These are phyloP conservation scores for Epirrhoe alternata DNA, from an alignment of 2,888 invertebrate species.

Conservation along the genomic window DNA sequence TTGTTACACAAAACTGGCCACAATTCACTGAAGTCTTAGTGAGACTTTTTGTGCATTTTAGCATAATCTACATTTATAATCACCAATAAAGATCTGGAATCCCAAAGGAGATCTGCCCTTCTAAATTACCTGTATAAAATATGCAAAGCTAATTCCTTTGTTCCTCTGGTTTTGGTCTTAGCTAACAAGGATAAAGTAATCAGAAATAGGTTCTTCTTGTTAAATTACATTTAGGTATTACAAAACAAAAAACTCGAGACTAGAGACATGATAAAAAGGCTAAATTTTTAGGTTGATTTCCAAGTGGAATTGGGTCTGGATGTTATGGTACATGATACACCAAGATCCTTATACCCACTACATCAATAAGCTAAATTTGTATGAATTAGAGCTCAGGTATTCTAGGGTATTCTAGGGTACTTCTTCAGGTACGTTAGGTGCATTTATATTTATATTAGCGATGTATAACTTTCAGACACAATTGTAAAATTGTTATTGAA, in stretches of 20 bases:
- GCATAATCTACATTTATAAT: slow-evolving; percentile 45
- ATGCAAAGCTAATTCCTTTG: slow-evolving; percentile 44
- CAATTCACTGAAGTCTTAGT: background rate
- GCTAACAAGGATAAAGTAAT: slow-evolving; percentile 34
- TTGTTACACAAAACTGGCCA: background rate
- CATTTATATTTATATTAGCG: no score
- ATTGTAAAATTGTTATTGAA: no score
- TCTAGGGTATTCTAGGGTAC: no score
- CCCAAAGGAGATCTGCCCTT: slow-evolving; percentile 27
- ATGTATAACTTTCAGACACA: no score
- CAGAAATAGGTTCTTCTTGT: slow-evolving; percentile 5
- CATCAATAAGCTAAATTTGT: no score
- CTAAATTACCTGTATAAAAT: slow-evolving; percentile 43
- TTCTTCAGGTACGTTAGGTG: no score
- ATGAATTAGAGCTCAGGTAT: no score
- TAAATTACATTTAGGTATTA: background rate
- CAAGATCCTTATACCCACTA: no score
- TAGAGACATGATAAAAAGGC: background rate
- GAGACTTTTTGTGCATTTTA: slow-evolving; percentile 26
- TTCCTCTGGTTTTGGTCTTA: slow-evolving; percentile 36
- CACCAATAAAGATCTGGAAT: slow-evolving; percentile 36
- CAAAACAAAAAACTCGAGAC: background rate
- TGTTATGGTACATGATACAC: no score
- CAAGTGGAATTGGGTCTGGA: no score
- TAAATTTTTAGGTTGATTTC: background rate